Evolutionary conservation across 2,888 invertebrate genomes (phyloP).

Genomic region (Lasioglossum morio): DNA sequence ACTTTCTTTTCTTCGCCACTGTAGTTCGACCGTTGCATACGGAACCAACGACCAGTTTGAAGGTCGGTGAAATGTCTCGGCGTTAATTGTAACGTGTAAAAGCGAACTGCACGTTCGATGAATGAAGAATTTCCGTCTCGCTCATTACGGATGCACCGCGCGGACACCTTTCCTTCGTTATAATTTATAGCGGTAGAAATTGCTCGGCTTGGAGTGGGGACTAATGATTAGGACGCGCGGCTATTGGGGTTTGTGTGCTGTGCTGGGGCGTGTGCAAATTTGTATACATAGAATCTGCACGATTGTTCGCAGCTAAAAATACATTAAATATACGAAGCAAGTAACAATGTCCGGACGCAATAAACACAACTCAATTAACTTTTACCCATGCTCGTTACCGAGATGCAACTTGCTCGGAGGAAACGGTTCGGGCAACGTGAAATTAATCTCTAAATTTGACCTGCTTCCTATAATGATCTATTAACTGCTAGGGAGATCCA

Average conservation of each 20-base stretch:
- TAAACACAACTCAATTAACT: background rate
- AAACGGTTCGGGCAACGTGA: background rate
- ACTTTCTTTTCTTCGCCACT: background rate
- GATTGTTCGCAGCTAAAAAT: background rate
- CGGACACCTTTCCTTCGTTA: slow-evolving; percentile 34
- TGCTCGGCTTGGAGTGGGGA: slow-evolving; percentile 45
- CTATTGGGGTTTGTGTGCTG: slow-evolving; percentile 31
- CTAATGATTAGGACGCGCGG: slow-evolving; percentile 40
- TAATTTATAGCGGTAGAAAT: slow-evolving; percentile 61
- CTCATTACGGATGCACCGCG: slow-evolving; percentile 59
- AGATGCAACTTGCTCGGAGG: background rate
- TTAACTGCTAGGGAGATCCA: background rate
- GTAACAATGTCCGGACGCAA: background rate
- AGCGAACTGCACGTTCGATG: slow-evolving; percentile 48
- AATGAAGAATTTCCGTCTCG: slow-evolving; percentile 55
- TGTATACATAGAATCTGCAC: background rate
- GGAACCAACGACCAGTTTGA: slow-evolving; percentile 45
- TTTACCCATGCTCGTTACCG: background rate
- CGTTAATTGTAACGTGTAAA: slow-evolving; percentile 47
- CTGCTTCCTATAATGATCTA: background rate
- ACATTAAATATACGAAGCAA: background rate
- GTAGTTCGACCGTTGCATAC: slow-evolving; percentile 9
- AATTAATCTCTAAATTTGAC: background rate
- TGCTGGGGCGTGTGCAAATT: slow-evolving; percentile 4
- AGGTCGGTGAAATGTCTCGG: slow-evolving; percentile 53